Evolutionary conservation across 2,113 vertebrate species (phyloP).

Genomic region (Monarcha castaneiventris): DNA sequence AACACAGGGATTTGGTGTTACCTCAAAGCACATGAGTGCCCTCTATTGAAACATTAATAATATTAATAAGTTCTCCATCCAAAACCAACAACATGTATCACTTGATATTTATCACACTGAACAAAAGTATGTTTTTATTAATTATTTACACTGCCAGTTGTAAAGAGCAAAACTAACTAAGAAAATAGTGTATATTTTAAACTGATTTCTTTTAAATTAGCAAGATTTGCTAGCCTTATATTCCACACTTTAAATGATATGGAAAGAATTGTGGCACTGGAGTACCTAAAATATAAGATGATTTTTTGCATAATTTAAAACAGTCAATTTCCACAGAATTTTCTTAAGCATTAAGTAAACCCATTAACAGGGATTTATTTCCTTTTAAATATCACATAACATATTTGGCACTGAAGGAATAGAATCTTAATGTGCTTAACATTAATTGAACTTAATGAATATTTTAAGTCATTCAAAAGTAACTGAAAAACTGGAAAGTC

Average conservation of each 20-base stretch:
- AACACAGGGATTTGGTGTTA: background rate
- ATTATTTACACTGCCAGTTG: background rate
- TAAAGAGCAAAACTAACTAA: background rate
- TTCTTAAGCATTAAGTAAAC: background rate
- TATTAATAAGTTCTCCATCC: background rate
- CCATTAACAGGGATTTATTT: background rate
- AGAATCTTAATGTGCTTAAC: background rate
- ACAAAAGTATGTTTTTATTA: background rate
- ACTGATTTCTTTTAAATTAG: background rate
- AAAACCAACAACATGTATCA: background rate
- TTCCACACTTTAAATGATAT: background rate
- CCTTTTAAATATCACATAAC: background rate
- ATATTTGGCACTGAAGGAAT: background rate
- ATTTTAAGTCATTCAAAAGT: background rate
- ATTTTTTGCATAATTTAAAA: slow-evolving; percentile 16
- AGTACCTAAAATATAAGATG: background rate
- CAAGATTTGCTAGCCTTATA: background rate
- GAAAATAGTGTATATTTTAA: background rate
- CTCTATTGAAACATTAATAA: slow-evolving; percentile 23
- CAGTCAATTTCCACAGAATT: background rate
- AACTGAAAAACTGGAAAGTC: background rate
- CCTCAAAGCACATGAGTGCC: slow-evolving; percentile 15
- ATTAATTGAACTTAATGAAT: background rate
- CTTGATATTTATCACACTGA: background rate
- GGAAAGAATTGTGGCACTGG: background rate